A percentile compares a stretch with the other conserved stretches of the same genome.
Evolutionary conservation across 2,797 vertebrate species (phyloP).

Genomic region (Agapornis canus): DNA sequence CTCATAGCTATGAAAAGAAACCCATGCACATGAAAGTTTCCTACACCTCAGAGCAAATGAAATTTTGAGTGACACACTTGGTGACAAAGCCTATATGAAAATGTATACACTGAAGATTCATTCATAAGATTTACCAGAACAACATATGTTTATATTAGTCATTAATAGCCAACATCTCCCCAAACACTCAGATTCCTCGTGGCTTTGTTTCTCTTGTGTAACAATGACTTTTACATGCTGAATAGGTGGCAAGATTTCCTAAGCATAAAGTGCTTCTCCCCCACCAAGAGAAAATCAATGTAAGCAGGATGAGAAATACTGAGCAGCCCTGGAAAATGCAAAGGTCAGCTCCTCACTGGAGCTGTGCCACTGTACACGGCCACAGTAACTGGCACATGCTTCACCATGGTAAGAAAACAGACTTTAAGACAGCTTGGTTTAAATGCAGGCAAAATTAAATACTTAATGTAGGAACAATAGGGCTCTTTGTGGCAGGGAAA

Average conservation of each 20-base stretch:
- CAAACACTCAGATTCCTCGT: neutral
- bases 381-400: neutral
- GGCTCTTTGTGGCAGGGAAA: slow-evolving; percentile 39
- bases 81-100: neutral
- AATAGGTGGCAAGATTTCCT: neutral
- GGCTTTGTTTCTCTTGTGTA: neutral
- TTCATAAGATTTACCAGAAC: neutral
- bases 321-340: neutral
- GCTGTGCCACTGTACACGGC: neutral
- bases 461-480: slow-evolving; percentile 32
- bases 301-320: neutral
- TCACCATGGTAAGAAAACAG: neutral
- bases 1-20: neutral
- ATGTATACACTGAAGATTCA: neutral
- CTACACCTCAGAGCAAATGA: neutral
- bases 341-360: neutral
- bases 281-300: neutral
- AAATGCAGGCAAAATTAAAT: slow-evolving; percentile 32
- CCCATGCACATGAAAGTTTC: neutral
- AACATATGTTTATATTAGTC: neutral
- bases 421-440: slow-evolving; percentile 3
- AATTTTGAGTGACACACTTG: neutral
- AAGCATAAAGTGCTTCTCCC: neutral
- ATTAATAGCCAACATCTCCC: neutral
- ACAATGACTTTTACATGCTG: neutral